Percentiles rank a stretch among this genome's conserved stretches.
Evolutionary conservation across 2,888 invertebrate species (phyloP).

Genomic region (Eucera pruinosa): DNA sequence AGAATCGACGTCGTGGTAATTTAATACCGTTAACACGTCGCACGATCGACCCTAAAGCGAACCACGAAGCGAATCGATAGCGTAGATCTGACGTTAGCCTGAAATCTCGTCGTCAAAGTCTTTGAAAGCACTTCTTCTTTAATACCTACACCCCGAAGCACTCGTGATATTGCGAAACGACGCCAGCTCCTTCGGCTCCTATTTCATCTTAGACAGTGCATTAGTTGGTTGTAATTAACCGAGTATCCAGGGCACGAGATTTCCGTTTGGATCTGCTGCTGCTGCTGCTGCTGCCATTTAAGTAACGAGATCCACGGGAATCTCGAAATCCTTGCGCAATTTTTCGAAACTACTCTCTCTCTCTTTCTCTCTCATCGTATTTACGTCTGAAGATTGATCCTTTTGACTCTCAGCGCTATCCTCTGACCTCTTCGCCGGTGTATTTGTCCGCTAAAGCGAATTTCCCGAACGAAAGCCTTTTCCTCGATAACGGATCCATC

Average conservation of each 20-base stretch:
- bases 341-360: constrained; percentile 11
- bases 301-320: constrained; percentile 67
- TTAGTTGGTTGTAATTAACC: constrained; percentile 31
- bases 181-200: background rate
- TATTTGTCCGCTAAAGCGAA: constrained; percentile 58
- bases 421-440: constrained; percentile 27
- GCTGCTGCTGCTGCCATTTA: constrained; percentile 63
- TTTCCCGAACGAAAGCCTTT: constrained; percentile 17
- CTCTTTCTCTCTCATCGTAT: background rate
- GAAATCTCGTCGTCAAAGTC: too few relatives aligned
- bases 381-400: constrained; percentile 16
- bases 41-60: too few relatives aligned
- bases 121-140: background rate
- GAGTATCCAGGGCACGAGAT: constrained; percentile 31
- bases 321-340: constrained; percentile 24
- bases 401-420: constrained; percentile 14
- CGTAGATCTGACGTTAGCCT: too few relatives aligned
- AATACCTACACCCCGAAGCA: background rate
- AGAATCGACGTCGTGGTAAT: too few relatives aligned
- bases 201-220: constrained; percentile 35
- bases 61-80: too few relatives aligned
- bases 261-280: constrained; percentile 66
- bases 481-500: too few relatives aligned
- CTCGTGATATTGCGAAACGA: background rate
- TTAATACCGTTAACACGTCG: too few relatives aligned